Percentiles rank a stretch among this genome's conserved stretches.
phyloP scores from a whole-genome alignment of 1,140 invertebrate species.

The Hyphantria cunea region DNA sequence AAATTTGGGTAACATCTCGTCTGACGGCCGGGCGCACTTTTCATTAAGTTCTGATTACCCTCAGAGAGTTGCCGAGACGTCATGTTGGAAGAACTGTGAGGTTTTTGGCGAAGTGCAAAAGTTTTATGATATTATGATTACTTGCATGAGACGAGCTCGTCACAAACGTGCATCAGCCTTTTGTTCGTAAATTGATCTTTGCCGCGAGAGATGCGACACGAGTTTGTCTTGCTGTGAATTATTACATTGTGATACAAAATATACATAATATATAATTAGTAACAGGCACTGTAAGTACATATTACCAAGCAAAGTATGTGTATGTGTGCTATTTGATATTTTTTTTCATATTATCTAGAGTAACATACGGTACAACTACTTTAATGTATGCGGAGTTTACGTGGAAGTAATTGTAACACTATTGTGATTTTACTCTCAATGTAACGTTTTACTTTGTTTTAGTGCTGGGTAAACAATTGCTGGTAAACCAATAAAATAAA shows the following conservation, averaged over 20 bases:
- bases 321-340: too few species aligned
- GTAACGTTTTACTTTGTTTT: too few species aligned
- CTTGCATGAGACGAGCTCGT: conserved; percentile 61
- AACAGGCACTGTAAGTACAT: too few species aligned
- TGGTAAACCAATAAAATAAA: too few species aligned
- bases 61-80: conserved; percentile 59
- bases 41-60: conserved; percentile 80
- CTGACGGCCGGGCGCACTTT: conserved; percentile 68
- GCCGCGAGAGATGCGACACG: conserved; percentile 24
- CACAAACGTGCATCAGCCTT: conserved; percentile 48
- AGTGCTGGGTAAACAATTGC: too few species aligned
- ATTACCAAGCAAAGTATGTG: too few species aligned
- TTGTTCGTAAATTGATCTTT: conserved; percentile 15
- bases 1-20: conserved; percentile 71
- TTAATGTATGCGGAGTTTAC: too few species aligned
- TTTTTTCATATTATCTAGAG: too few species aligned
- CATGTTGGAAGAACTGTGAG: conserved; percentile 60
- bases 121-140: conserved; percentile 79
- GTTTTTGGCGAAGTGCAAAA: conserved; percentile 76
- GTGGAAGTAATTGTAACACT: too few species aligned
- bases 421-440: too few species aligned
- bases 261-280: background rate
- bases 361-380: too few species aligned
- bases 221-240: conserved; percentile 15
- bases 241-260: conserved; percentile 4